These are phyloP conservation scores for Metallyticus violacea DNA, from an alignment of 2,888 invertebrate genomes.

Conservation along the genomic window DNA sequence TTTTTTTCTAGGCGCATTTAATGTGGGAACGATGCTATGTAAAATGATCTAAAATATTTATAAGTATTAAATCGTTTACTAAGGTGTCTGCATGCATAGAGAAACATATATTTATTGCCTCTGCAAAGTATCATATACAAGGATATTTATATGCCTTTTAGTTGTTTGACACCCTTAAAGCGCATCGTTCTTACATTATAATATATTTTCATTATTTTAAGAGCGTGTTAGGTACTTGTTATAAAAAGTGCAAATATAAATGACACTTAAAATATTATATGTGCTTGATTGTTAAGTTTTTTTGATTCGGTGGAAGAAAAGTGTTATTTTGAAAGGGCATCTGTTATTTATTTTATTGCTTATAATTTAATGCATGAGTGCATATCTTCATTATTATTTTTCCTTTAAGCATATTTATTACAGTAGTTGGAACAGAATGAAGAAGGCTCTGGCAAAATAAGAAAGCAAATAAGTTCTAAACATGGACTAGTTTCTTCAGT, in stretches of 20 bases:
- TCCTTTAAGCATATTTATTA: background rate
- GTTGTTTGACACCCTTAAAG: background rate
- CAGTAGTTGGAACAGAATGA: background rate
- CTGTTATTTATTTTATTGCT: background rate
- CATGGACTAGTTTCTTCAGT: background rate
- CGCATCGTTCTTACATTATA: background rate
- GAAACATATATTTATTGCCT: too few relatives aligned
- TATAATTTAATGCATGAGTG: background rate
- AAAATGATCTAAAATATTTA: background rate
- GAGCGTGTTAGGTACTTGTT: background rate
- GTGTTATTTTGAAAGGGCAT: background rate
- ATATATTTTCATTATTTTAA: background rate
- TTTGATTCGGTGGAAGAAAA: background rate
- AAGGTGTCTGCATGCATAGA: background rate
- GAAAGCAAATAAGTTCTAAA: background rate
- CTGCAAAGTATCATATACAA: background rate
- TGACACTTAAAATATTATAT: background rate
- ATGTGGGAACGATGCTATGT: background rate
- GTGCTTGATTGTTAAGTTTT: background rate
- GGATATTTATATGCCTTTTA: background rate
- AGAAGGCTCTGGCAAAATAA: background rate
- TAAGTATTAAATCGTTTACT: background rate
- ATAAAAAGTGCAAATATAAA: background rate
- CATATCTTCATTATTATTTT: background rate
- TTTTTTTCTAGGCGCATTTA: background rate